Percentiles rank a stretch among this genome's conserved stretches.
Evolutionary conservation across 1,140 invertebrate genomes (phyloP).

Genomic region (Drosophila suzukii): DNA sequence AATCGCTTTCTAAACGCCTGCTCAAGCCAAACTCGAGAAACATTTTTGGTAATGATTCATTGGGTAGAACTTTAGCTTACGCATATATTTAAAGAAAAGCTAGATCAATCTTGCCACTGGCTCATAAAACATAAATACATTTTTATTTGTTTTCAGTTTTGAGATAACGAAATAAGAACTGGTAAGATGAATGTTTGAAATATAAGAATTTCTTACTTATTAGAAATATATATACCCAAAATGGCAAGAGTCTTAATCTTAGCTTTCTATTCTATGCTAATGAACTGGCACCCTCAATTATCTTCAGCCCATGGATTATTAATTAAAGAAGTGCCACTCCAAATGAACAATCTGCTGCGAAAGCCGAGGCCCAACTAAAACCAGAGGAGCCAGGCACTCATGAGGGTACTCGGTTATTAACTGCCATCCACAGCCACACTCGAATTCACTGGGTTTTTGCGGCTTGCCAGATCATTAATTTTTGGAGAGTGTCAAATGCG

Average conservation of each 20-base stretch:
- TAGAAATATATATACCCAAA: background rate
- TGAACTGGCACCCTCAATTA: conserved; percentile 15
- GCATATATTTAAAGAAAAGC: background rate
- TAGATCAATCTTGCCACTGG: background rate
- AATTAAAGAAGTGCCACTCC: conserved; percentile 20
- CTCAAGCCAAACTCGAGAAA: conserved; percentile 6
- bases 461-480: conserved; percentile 74
- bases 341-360: conserved; percentile 15
- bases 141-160: too few species aligned
- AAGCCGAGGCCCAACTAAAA: conserved; percentile 3
- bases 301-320: conserved; percentile 32
- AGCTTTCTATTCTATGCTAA: conserved; percentile 6
- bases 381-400: conserved; percentile 17
- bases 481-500: conserved; percentile 63
- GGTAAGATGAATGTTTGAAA: too few species aligned
- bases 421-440: conserved; percentile 43
- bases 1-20: conserved; percentile 40
- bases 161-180: too few species aligned
- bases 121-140: background rate
- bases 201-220: too few species aligned
- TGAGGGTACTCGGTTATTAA: conserved; percentile 44
- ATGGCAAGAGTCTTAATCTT: background rate
- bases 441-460: conserved; percentile 36
- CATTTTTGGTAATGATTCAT: background rate
- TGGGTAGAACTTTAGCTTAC: background rate